Conservation (phyloP, 2,888 invertebrate species). For the Formica aserva region DNA sequence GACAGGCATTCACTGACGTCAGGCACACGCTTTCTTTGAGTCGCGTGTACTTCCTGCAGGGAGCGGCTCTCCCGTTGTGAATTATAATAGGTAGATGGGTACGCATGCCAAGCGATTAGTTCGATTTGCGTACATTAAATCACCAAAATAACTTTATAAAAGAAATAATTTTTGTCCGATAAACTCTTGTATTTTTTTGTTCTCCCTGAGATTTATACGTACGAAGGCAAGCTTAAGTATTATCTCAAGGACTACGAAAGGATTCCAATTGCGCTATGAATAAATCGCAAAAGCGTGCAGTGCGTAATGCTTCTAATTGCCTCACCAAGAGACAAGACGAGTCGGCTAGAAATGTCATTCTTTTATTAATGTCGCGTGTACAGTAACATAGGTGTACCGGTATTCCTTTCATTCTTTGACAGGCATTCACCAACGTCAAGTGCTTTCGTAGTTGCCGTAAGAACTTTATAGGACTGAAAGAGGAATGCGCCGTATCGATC, state of each 20-base stretch:
- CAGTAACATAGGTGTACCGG: conserved; percentile 49
- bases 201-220: neutral
- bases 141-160: neutral
- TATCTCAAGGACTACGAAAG: neutral
- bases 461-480: conserved; percentile 62
- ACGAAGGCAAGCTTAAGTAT: neutral
- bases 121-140: conserved; percentile 25
- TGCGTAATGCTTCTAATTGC: conserved; percentile 49
- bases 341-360: conserved; percentile 48
- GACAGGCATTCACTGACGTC: conserved; percentile 48
- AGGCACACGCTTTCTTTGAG: conserved; percentile 43
- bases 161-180: neutral
- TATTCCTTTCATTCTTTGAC: conserved; percentile 55
- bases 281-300: conserved; percentile 29
- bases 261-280: conserved; percentile 27
- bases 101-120: neutral
- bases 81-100: conserved; percentile 27
- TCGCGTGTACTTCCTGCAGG: conserved; percentile 49
- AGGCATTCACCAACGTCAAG: conserved; percentile 42
- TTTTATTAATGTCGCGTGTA: conserved; percentile 52
- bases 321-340: conserved; percentile 48
- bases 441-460: conserved; percentile 48
- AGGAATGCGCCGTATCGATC: conserved; percentile 77
- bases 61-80: conserved; percentile 52
- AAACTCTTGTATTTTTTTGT: neutral